Evolutionary conservation across 2,888 invertebrate genomes (phyloP).

Genomic region (Sminthurides aquaticus): DNA sequence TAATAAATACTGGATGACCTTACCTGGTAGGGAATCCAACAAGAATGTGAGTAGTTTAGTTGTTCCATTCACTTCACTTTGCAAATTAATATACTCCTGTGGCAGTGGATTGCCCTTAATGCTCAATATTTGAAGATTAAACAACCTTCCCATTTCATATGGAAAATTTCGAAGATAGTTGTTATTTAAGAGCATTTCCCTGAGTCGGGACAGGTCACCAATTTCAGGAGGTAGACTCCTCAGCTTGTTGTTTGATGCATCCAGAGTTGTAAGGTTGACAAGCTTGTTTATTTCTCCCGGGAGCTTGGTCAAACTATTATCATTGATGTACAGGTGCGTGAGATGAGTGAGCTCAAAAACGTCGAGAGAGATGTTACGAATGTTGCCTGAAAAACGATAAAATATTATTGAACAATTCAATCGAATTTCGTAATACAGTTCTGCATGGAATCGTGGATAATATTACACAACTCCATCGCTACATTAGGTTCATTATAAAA

Average conservation of each 20-base stretch:
- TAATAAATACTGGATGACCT: no score
- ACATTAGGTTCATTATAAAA: slow-evolving; percentile 1
- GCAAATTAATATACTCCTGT: slow-evolving; percentile 83
- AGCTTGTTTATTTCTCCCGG: slow-evolving; percentile 84
- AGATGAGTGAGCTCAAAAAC: slow-evolving; percentile 87
- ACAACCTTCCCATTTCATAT: slow-evolving; percentile 93
- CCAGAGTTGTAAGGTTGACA: slow-evolving; percentile 74
- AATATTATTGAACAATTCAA: slow-evolving; percentile 20
- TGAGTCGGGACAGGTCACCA: slow-evolving; percentile 90
- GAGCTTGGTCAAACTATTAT: slow-evolving; percentile 84
- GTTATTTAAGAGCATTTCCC: slow-evolving; percentile 88
- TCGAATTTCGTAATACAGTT: background rate
- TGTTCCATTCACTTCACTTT: slow-evolving; percentile 88
- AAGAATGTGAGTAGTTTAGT: slow-evolving; percentile 88
- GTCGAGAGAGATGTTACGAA: slow-evolving; percentile 84
- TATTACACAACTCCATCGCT: background rate
- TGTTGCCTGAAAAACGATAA: slow-evolving; percentile 73
- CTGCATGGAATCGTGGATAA: background rate
- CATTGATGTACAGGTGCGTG: slow-evolving; percentile 89
- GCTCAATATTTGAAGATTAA: slow-evolving; percentile 88
- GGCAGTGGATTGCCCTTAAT: slow-evolving; percentile 88
- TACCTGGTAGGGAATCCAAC: slow-evolving; percentile 92
- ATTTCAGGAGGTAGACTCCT: slow-evolving; percentile 89
- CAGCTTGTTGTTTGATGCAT: slow-evolving; percentile 90
- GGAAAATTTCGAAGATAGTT: slow-evolving; percentile 90